Conservation (phyloP, 1,140 invertebrate genomes). For the Probaryconus sp. region DNA sequence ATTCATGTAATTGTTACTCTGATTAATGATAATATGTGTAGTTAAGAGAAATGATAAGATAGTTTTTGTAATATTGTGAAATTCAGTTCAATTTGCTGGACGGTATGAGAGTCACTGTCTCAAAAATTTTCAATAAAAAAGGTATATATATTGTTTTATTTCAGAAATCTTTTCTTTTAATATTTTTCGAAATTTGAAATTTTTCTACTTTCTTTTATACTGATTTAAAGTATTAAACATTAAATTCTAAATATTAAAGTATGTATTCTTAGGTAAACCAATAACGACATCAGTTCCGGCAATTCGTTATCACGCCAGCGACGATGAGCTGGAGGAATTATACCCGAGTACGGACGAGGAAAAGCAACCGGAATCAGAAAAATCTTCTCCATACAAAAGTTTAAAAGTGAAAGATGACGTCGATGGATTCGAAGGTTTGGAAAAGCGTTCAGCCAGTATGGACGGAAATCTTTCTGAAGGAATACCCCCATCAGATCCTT, state of each 20-base stretch:
- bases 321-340: slow-evolving; percentile 84
- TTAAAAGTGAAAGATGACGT: slow-evolving; percentile 60
- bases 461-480: slow-evolving; percentile 75
- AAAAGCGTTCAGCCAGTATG: slow-evolving; percentile 75
- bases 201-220: not conserved
- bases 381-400: slow-evolving; percentile 64
- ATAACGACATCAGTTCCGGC: slow-evolving; percentile 82
- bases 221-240: not conserved
- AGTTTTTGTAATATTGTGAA: slow-evolving; percentile 21
- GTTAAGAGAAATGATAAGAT: slow-evolving; percentile 11
- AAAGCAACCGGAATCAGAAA: slow-evolving; percentile 78
- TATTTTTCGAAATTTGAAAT: not conserved
- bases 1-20: slow-evolving; percentile 31
- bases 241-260: no score
- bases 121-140: slow-evolving; percentile 10
- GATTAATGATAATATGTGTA: slow-evolving; percentile 19
- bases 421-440: slow-evolving; percentile 66
- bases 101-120: not conserved
- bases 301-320: slow-evolving; percentile 85
- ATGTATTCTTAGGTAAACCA: slow-evolving; percentile 80
- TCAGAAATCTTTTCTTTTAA: not conserved
- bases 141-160: slow-evolving; percentile 5
- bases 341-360: slow-evolving; percentile 81
- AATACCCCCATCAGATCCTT: slow-evolving; percentile 78
- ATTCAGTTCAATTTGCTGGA: not conserved